Evolutionary conservation across 2,113 vertebrate genomes (phyloP).

Genomic region (Manacus vitellinus): DNA sequence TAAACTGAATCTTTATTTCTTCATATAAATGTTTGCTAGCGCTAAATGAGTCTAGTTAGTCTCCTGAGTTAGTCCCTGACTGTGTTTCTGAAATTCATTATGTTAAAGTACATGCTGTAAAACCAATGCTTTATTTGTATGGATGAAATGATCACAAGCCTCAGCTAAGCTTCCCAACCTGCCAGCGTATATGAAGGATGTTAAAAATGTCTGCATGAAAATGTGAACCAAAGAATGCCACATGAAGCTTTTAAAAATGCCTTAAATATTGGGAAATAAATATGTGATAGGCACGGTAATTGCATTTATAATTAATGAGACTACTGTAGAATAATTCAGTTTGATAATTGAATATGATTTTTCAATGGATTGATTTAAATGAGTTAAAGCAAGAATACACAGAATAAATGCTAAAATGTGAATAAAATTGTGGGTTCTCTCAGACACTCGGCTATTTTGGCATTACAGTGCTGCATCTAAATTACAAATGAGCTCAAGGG

Average conservation of each 20-base stretch:
- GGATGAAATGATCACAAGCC: conserved; percentile 26
- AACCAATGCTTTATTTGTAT: conserved; percentile 23
- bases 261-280: background rate
- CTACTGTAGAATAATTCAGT: background rate
- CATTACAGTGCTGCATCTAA: background rate
- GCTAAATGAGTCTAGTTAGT: conserved; percentile 4
- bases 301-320: background rate
- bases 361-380: conserved; percentile 3
- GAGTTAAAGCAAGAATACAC: background rate
- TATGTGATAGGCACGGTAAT: background rate
- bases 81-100: conserved; percentile 7
- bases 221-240: background rate
- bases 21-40: background rate
- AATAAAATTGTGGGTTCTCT: background rate
- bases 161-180: background rate
- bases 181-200: background rate
- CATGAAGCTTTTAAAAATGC: background rate
- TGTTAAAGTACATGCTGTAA: background rate
- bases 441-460: background rate
- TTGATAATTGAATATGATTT: background rate
- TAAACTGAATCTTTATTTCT: background rate
- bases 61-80: background rate
- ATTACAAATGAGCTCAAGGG: background rate
- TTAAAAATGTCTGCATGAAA: conserved; percentile 18
- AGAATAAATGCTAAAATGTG: background rate